A percentile compares a stretch with the other conserved stretches of the same genome.
phyloP scores from a whole-genome alignment of 2,113 vertebrate genomes.

The Marmota monax region DNA sequence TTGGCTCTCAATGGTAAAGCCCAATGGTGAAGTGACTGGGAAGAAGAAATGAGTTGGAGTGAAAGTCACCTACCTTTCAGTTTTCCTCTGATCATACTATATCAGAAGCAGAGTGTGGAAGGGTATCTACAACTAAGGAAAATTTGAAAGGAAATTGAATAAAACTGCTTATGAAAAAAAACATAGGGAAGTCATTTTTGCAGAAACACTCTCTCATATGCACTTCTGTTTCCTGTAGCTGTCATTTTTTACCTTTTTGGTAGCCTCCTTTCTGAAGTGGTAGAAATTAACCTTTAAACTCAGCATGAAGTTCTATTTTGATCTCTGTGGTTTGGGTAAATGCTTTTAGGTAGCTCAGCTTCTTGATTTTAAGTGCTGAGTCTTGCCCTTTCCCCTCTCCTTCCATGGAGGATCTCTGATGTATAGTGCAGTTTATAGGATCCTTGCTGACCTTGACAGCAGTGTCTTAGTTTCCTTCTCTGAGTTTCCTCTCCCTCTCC shows the following conservation, averaged over 20 bases:
- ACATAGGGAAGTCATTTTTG: neutral
- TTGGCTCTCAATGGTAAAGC: neutral
- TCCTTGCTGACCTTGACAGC: neutral
- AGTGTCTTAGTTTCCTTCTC: neutral
- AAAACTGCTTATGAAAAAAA: neutral
- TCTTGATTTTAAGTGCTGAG: neutral
- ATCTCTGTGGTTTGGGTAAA: neutral
- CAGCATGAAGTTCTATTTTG: neutral
- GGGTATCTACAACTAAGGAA: neutral
- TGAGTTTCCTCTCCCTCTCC: neutral
- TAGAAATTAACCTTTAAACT: neutral
- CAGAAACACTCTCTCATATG: neutral
- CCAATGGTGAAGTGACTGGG: neutral
- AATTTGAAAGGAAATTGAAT: neutral
- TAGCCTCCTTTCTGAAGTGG: neutral
- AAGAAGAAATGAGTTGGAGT: neutral
- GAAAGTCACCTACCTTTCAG: neutral
- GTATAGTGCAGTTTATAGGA: neutral
- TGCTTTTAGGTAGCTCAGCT: neutral
- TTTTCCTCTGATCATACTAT: neutral
- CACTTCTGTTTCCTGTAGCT: neutral
- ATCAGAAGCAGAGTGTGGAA: neutral
- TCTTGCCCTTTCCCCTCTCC: neutral
- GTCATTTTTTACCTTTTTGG: neutral
- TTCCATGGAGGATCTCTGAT: neutral